Percentiles rank a stretch among this genome's conserved stretches.
Evolutionary conservation across 2,888 invertebrate species (phyloP).

Genomic region (Salticus scenicus): DNA sequence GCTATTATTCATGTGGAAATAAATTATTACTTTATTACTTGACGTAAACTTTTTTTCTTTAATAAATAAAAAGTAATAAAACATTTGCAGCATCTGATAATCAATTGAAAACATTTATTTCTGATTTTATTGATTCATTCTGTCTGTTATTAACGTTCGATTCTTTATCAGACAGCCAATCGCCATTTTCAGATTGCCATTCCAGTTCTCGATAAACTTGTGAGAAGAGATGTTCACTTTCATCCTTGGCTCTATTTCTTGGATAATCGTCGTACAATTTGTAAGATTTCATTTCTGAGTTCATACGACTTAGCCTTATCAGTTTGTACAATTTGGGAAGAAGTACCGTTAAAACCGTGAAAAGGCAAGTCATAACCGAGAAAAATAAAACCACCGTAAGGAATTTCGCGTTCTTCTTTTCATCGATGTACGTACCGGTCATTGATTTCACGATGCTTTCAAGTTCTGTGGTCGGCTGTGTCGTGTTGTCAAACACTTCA

Average conservation of each 20-base stretch:
- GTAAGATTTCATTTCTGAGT: not conserved
- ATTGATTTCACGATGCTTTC: too few relatives aligned
- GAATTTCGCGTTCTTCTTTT: not conserved
- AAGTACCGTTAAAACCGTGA: not conserved
- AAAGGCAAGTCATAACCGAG: not conserved
- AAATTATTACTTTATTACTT: too few relatives aligned
- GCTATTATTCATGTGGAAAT: too few relatives aligned
- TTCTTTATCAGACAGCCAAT: conserved; percentile 34
- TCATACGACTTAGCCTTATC: not conserved
- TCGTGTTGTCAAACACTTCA: not conserved
- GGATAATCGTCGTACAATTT: not conserved
- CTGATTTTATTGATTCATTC: too few relatives aligned
- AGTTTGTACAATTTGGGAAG: not conserved
- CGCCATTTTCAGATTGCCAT: conserved; percentile 47
- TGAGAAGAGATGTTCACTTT: not conserved
- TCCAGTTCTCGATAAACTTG: conserved; percentile 3
- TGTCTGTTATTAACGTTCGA: not conserved
- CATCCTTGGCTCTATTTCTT: not conserved
- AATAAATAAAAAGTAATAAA: too few relatives aligned
- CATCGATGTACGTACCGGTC: too few relatives aligned
- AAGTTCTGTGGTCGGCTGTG: not conserved
- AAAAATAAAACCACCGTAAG: not conserved
- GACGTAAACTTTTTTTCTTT: too few relatives aligned
- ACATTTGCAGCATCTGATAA: too few relatives aligned
- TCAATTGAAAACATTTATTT: too few relatives aligned